Conservation (phyloP, 2,797 vertebrate species). For the Petrocephalus sullivani region DNA sequence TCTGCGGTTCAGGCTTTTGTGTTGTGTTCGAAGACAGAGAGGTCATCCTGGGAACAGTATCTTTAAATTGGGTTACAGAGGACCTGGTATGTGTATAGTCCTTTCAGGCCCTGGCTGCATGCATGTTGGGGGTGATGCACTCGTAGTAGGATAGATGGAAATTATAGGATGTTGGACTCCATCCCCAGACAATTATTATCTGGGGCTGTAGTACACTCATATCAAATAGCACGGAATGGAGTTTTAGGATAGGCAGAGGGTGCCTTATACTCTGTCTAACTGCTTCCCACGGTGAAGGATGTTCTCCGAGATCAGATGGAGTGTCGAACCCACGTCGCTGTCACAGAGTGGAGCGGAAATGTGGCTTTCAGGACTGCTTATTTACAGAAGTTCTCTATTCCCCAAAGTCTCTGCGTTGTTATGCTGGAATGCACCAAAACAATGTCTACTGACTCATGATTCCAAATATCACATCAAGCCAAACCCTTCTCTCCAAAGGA, state of each 20-base stretch:
- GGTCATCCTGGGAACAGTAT: background rate
- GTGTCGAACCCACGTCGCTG: background rate
- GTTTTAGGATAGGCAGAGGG: background rate
- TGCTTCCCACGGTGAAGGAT: background rate
- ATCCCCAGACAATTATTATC: background rate
- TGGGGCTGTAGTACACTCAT: background rate
- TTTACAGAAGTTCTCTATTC: conserved; percentile 27
- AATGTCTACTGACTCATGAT: background rate
- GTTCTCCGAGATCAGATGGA: background rate
- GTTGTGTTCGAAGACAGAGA: background rate
- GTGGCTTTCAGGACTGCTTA: conserved; percentile 7
- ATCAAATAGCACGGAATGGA: background rate
- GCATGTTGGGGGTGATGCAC: background rate
- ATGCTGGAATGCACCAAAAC: background rate
- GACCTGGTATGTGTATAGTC: background rate
- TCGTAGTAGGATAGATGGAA: background rate
- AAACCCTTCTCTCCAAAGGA: background rate
- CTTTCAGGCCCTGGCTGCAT: background rate
- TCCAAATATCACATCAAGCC: background rate
- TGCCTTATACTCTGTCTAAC: background rate
- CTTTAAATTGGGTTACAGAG: background rate
- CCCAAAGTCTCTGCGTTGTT: conserved; percentile 1
- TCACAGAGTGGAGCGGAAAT: conserved; percentile 25
- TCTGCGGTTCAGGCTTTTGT: background rate
- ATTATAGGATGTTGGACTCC: background rate